Conservation (phyloP, 2,888 invertebrate species). For the Pharmacophagus antenor region DNA sequence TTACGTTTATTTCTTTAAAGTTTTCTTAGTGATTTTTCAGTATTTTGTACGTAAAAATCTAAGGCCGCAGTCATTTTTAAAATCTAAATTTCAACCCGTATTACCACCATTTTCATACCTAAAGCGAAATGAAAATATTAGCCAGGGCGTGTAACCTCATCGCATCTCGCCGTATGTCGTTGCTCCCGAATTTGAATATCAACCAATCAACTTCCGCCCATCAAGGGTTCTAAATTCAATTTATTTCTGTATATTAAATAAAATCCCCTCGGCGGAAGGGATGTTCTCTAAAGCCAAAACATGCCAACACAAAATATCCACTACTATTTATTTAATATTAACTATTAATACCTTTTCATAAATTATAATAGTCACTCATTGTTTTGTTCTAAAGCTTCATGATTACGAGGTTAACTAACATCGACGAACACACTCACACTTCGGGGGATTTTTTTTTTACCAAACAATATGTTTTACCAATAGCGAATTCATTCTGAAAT, state of each 20-base stretch:
- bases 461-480: too few relatives aligned
- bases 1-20: too few relatives aligned
- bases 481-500: too few relatives aligned
- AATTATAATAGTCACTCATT: background rate
- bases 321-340: background rate
- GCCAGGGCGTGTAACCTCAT: conserved; percentile 22
- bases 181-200: conserved; percentile 29
- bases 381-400: background rate
- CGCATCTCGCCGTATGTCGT: conserved; percentile 17
- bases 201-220: conserved; percentile 26
- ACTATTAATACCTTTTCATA: background rate
- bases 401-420: too few relatives aligned
- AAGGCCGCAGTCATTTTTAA: background rate
- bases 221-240: conserved; percentile 24
- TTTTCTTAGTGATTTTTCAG: too few relatives aligned
- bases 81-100: conserved; percentile 2
- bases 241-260: conserved; percentile 17
- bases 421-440: too few relatives aligned
- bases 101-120: conserved; percentile 8
- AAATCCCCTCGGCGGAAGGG: conserved; percentile 8
- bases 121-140: conserved; percentile 29
- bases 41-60: background rate
- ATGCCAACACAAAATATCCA: background rate
- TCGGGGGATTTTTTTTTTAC: too few relatives aligned
- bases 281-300: background rate